phyloP scores from a whole-genome alignment of 2,888 invertebrate species.

The Glaucopsyche alexis region DNA sequence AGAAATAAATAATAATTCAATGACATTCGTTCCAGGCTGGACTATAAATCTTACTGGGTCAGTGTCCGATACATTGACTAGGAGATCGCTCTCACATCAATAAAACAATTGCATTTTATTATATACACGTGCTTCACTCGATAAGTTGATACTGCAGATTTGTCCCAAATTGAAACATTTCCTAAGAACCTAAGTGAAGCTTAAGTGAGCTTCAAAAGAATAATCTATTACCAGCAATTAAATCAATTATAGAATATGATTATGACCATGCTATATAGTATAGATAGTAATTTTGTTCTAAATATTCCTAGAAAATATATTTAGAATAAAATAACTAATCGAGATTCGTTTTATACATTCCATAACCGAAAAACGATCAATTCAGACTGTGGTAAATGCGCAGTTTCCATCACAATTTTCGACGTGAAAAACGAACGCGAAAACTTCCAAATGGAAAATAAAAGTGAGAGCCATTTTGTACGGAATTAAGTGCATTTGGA shows the following conservation, averaged over 20 bases:
- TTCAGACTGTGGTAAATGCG: not conserved
- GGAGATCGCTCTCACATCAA: conserved; percentile 58
- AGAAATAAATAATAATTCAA: not conserved
- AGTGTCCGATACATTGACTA: conserved; percentile 63
- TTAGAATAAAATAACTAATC: not conserved
- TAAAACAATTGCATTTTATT: conserved; percentile 57
- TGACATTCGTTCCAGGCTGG: not conserved
- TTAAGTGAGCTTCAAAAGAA: no score
- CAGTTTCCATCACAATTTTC: conserved; percentile 17
- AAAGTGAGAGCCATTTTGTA: conserved; percentile 19
- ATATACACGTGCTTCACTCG: conserved; percentile 37
- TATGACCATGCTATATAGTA: no score
- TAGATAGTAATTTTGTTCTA: no score
- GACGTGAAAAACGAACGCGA: not conserved
- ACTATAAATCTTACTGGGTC: conserved; percentile 51
- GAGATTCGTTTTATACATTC: not conserved
- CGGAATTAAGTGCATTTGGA: conserved; percentile 15
- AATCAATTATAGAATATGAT: no score
- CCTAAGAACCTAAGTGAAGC: no score
- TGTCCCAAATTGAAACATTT: not conserved
- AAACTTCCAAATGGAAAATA: not conserved
- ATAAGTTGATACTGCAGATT: not conserved
- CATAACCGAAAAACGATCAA: not conserved
- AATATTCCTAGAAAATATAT: no score
- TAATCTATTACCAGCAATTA: not conserved